Conservation (phyloP, 2,113 vertebrate species). For the Cavia porcellus region DNA sequence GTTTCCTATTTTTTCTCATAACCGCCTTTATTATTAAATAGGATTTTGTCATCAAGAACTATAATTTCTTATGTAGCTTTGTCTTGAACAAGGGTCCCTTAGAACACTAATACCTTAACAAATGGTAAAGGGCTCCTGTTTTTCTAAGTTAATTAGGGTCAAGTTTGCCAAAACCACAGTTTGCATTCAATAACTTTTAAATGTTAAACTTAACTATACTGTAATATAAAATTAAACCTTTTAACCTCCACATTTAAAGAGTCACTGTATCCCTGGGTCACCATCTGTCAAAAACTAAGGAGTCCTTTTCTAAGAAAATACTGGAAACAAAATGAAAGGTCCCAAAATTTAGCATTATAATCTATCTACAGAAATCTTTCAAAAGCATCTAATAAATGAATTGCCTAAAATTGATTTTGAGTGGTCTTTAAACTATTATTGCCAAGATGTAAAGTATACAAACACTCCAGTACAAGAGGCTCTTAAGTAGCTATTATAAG, state of each 20-base stretch:
- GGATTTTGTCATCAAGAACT: not conserved
- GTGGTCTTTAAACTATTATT: conserved; percentile 61
- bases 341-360: conserved; percentile 57
- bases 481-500: conserved; percentile 69
- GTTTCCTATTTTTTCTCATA: conserved; percentile 31
- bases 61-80: not conserved
- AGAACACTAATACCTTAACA: conserved; percentile 26
- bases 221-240: conserved; percentile 55
- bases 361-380: not conserved
- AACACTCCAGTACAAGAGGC: conserved; percentile 68
- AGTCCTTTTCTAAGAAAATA: conserved; percentile 71
- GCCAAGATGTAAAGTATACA: conserved; percentile 68
- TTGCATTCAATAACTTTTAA: conserved; percentile 45
- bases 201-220: not conserved
- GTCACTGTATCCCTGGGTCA: conserved; percentile 35
- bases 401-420: conserved; percentile 61
- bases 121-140: conserved; percentile 22
- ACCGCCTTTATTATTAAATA: conserved; percentile 1
- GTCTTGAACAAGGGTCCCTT: conserved; percentile 33
- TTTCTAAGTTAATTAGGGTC: conserved; percentile 49
- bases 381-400: conserved; percentile 66
- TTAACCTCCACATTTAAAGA: conserved; percentile 51
- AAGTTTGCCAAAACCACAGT: conserved; percentile 49
- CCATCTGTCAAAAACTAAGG: conserved; percentile 45
- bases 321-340: conserved; percentile 56